Evolutionary conservation across 1,140 invertebrate species (phyloP), one percentile per base, ranked within the genome.

Genomic region (Branchinecta lynchi): DNA sequence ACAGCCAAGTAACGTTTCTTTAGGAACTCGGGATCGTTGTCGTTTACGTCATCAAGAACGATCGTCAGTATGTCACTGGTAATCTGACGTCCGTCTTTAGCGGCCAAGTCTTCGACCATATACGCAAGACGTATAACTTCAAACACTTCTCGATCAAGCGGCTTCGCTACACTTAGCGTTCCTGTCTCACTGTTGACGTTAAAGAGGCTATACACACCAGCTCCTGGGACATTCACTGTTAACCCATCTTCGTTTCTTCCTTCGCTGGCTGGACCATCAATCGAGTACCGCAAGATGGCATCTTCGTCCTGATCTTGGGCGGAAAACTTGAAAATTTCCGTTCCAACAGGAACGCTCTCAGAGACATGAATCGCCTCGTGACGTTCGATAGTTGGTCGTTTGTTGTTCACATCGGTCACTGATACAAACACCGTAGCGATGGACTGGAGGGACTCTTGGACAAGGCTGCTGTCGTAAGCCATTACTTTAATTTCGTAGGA

Each of bases 321-420:
- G n/a, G 82, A 77, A 0, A 92, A 77, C 66, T 82, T 82, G 72
- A 71, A 74, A 0, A 78, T 70, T 10, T 73, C 68, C 60, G 72
- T 72, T 74, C 77, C 78, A 74, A 88, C 85, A 74, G 86, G 83
- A 12, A 86, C 87, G 76, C 93, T 90, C 80, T 93, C 91, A 72
- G 80, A 79, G 7, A 92, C 81, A 9, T 78, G 77, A 66, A 93
- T 80, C 0, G 82, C 81, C 2, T 84, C 86, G 0, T 87, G 84
- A 68, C 90, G 86, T 0, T 81, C 74, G 65, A 94, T 85, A 8
- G 86, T 78, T 0, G 92, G 92, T 0, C 84, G 82, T 77, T 96
- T 95, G 76, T 96, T 95, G 76, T 96, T 96, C 0, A 95, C 90
- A 78, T 95, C 92, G 0, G 85, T 86, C 8, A 96, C 89, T 74